Percentiles rank a stretch among this genome's conserved stretches.
Evolutionary conservation across 2,888 invertebrate species (phyloP).

Genomic region (Athrips mouffetella): DNA sequence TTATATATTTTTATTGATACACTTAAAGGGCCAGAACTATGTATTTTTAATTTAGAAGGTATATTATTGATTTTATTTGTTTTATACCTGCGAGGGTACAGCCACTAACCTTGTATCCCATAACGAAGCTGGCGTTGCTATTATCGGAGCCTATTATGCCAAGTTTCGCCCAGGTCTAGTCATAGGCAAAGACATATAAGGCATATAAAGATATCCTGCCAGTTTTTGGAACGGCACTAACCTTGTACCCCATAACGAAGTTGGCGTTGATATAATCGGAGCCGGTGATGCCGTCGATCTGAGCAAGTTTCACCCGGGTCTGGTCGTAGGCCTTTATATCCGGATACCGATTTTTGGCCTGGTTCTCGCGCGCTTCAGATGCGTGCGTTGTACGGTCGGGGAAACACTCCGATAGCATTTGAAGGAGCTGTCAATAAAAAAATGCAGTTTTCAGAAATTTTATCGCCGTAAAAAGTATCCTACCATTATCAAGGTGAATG

Average conservation of each 20-base stretch:
- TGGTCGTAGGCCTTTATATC: conserved; percentile 97
- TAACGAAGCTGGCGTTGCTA: no score
- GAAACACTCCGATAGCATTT: conserved; percentile 90
- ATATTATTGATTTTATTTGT: no score
- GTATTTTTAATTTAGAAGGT: no score
- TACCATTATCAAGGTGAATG: no score
- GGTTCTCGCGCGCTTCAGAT: conserved; percentile 91
- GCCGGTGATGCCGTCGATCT: conserved; percentile 86
- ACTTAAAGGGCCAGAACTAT: no score
- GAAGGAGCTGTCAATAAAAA: conserved; percentile 68
- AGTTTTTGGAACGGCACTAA: not conserved
- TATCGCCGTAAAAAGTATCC: no score
- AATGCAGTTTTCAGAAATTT: no score
- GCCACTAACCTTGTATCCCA: no score
- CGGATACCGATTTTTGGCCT: conserved; percentile 93
- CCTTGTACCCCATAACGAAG: conserved; percentile 92
- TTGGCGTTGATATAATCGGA: conserved; percentile 96
- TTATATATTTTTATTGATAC: no score
- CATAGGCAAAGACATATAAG: not conserved
- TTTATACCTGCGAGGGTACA: no score
- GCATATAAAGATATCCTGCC: not conserved
- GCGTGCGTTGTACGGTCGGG: conserved; percentile 91
- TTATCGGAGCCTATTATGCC: no score
- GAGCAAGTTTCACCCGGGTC: conserved; percentile 89
- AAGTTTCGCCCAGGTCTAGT: no score